These are phyloP conservation scores for Drosophila subobscura DNA, from an alignment of 1,140 invertebrate species.

Conservation along the genomic window DNA sequence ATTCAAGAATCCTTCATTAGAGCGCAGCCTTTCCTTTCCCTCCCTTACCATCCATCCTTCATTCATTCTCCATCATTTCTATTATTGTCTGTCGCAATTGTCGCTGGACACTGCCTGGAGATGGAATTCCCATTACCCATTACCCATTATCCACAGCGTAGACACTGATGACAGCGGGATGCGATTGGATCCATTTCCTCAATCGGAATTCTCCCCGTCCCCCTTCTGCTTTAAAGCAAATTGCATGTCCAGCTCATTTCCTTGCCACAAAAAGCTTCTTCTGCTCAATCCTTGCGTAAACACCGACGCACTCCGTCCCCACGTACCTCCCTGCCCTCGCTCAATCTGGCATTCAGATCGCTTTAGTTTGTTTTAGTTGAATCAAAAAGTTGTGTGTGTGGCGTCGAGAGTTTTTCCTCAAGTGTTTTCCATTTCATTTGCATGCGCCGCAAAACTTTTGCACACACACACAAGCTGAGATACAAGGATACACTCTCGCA, in stretches of 20 bases:
- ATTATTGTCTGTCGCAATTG: too few relatives aligned
- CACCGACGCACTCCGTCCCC: neutral
- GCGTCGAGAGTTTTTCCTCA: slow-evolving; percentile 57
- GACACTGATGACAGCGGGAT: too few relatives aligned
- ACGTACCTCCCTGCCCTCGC: too few relatives aligned
- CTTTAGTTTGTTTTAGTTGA: slow-evolving; percentile 64
- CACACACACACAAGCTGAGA: slow-evolving; percentile 27
- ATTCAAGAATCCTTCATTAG: too few relatives aligned
- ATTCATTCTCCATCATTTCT: too few relatives aligned
- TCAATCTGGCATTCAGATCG: neutral
- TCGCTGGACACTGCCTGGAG: too few relatives aligned
- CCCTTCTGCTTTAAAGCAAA: slow-evolving; percentile 8
- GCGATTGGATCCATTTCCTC: neutral
- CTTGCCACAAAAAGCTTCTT: slow-evolving; percentile 2
- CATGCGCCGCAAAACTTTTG: slow-evolving; percentile 63
- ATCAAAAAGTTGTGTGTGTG: slow-evolving; percentile 57
- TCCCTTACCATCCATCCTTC: too few relatives aligned
- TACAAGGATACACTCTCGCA: slow-evolving; percentile 2
- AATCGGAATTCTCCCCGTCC: too few relatives aligned
- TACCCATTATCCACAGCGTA: too few relatives aligned
- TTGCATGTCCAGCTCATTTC: slow-evolving; percentile 47
- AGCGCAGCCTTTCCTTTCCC: too few relatives aligned
- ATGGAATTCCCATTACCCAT: too few relatives aligned
- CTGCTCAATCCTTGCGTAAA: neutral
- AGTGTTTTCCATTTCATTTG: slow-evolving; percentile 78